Evolutionary conservation across 2,113 vertebrate genomes (phyloP).

Genomic region (Albula goreensis): DNA sequence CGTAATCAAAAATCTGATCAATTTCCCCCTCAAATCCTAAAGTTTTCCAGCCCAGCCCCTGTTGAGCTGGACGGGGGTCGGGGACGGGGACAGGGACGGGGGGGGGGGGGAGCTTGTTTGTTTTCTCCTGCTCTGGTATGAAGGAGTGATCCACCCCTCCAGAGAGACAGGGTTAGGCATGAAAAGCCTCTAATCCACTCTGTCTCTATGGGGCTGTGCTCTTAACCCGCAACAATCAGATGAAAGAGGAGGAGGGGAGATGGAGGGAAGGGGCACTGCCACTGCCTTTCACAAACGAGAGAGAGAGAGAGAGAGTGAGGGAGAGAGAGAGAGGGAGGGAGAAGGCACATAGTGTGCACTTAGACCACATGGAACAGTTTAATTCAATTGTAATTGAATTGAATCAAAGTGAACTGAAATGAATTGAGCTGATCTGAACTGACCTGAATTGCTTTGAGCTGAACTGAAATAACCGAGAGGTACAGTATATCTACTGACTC

Average conservation of each 20-base stretch:
- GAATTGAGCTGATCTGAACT: no score
- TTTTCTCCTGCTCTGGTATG: neutral
- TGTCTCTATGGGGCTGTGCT: constrained; percentile 40
- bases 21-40: no score
- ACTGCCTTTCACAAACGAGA: neutral
- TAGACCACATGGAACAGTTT: no score
- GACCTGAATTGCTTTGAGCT: no score
- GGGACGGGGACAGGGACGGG: no score
- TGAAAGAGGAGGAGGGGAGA: constrained; percentile 25
- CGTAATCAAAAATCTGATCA: no score
- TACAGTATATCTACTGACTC: constrained; percentile 12
- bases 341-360: neutral
- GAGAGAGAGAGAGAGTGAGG: constrained; percentile 3
- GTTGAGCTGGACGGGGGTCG: neutral
- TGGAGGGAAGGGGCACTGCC: neutral
- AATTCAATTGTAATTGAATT: no score
- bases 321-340: neutral
- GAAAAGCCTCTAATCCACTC: constrained; percentile 19
- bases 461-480: neutral
- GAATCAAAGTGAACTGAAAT: no score
- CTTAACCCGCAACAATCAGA: constrained; percentile 53
- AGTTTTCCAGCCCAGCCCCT: neutral
- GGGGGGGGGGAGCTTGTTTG: neutral
- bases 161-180: neutral
- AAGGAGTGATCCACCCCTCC: neutral